A percentile compares a stretch with the other conserved stretches of the same genome.
Conservation (phyloP, 1,140 invertebrate species). For the Ceratina calcarata region DNA sequence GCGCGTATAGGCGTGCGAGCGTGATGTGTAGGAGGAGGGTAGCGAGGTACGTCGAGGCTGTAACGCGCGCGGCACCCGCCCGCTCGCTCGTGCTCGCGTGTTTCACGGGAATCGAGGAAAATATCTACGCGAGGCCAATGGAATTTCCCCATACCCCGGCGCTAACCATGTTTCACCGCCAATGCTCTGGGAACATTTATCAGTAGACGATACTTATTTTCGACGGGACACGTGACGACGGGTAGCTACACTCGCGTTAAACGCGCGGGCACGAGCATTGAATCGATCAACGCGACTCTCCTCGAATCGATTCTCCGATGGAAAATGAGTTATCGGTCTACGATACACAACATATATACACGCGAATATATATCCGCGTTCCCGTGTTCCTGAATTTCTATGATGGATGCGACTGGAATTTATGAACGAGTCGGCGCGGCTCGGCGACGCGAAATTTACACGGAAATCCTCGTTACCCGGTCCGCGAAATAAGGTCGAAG, state of each 20-base stretch:
- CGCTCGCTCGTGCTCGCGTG: slow-evolving; percentile 45
- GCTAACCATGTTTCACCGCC: slow-evolving; percentile 42
- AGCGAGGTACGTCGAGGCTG: slow-evolving; percentile 15
- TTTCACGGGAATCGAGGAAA: slow-evolving; percentile 56
- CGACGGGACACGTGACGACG: slow-evolving; percentile 60
- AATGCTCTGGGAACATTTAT: slow-evolving; percentile 46
- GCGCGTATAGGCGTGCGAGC: slow-evolving; percentile 36
- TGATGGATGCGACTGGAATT: slow-evolving; percentile 18
- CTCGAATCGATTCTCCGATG: slow-evolving; percentile 4
- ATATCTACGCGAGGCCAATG: slow-evolving; percentile 59
- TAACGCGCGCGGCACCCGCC: slow-evolving; percentile 30
- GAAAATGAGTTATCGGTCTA: slow-evolving; percentile 35
- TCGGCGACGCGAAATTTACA: background rate
- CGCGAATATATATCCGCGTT: background rate
- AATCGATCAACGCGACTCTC: slow-evolving; percentile 25
- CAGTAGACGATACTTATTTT: slow-evolving; percentile 57
- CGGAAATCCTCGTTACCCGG: background rate
- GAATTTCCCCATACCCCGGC: slow-evolving; percentile 49
- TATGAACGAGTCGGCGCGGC: background rate
- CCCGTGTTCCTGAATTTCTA: background rate
- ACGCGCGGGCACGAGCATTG: slow-evolving; percentile 38
- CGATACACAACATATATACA: background rate
- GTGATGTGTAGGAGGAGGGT: slow-evolving; percentile 24
- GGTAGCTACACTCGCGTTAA: slow-evolving; percentile 31
- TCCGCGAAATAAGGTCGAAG: background rate